Conservation (phyloP, 2,888 invertebrate species). For the Sclerodermus sp. region DNA sequence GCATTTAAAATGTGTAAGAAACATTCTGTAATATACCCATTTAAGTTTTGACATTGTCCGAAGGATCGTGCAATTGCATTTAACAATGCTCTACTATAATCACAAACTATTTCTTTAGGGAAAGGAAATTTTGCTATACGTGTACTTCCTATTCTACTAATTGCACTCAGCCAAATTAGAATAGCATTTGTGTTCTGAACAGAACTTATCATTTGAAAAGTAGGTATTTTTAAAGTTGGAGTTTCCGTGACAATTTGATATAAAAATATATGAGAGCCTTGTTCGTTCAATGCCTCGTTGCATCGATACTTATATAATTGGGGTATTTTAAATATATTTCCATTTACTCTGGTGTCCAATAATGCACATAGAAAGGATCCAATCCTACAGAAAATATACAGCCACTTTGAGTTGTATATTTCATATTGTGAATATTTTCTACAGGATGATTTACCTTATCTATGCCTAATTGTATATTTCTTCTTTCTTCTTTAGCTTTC, state of each 20-base stretch:
- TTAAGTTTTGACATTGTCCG: constrained; percentile 5
- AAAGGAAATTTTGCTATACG: constrained; percentile 13
- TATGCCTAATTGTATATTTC: not conserved
- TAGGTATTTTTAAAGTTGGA: constrained; percentile 11
- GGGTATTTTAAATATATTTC: constrained; percentile 5
- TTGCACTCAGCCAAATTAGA: constrained; percentile 11
- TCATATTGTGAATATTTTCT: constrained; percentile 4
- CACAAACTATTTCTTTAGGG: constrained; percentile 14
- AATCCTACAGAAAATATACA: constrained; percentile 4
- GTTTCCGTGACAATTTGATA: constrained; percentile 15
- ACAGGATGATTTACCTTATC: constrained; percentile 2
- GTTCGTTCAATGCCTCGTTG: constrained; percentile 12
- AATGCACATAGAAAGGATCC: constrained; percentile 6
- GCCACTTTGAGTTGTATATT: constrained; percentile 4
- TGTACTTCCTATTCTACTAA: constrained; percentile 11
- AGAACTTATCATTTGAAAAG: constrained; percentile 18
- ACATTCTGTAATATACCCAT: not conserved
- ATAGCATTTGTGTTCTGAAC: constrained; percentile 16
- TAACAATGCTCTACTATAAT: constrained; percentile 19
- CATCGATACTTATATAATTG: constrained; percentile 7
- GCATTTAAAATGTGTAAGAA: not conserved
- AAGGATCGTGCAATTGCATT: constrained; percentile 11
- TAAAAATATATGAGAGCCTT: constrained; percentile 12
- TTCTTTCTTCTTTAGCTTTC: constrained; percentile 5
- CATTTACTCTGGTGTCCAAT: constrained; percentile 10